Conservation (phyloP, 1,140 invertebrate species). For the Coptotermes formosanus region DNA sequence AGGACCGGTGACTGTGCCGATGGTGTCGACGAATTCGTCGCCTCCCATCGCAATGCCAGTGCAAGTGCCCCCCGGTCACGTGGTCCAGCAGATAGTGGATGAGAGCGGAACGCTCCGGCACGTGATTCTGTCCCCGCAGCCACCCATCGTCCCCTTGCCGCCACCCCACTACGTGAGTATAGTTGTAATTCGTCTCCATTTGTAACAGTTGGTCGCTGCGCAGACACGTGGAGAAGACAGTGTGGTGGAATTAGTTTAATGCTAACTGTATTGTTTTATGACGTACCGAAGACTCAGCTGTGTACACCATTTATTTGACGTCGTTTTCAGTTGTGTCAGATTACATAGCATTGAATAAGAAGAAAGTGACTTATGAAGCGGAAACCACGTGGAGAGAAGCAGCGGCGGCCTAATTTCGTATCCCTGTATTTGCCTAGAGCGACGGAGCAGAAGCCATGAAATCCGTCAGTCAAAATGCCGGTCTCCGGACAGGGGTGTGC, state of each 20-base stretch:
- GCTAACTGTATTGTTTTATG: background rate
- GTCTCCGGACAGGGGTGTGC: no score
- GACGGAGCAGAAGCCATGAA: no score
- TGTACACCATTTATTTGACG: no score
- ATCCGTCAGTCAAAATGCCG: no score
- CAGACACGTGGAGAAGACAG: background rate
- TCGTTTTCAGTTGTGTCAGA: no score
- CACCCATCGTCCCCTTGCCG: slow-evolving; percentile 55
- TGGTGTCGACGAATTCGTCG: slow-evolving; percentile 77
- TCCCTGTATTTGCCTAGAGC: no score
- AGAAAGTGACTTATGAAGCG: no score
- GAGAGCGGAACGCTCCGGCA: slow-evolving; percentile 82
- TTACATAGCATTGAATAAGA: no score
- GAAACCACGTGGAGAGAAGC: no score
- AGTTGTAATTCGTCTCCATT: background rate
- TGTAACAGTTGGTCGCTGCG: background rate
- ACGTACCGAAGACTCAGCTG: no score
- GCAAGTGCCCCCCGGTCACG: slow-evolving; percentile 83
- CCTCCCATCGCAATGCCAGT: slow-evolving; percentile 80
- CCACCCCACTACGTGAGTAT: slow-evolving; percentile 62
- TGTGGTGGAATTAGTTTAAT: background rate
- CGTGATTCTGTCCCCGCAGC: slow-evolving; percentile 77
- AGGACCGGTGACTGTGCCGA: slow-evolving; percentile 76
- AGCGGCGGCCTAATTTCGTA: no score
- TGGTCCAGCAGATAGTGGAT: slow-evolving; percentile 87